These are phyloP conservation scores for Porites lobata DNA, from an alignment of 92 coral and sea anemone genomes.

Conservation along the genomic window DNA sequence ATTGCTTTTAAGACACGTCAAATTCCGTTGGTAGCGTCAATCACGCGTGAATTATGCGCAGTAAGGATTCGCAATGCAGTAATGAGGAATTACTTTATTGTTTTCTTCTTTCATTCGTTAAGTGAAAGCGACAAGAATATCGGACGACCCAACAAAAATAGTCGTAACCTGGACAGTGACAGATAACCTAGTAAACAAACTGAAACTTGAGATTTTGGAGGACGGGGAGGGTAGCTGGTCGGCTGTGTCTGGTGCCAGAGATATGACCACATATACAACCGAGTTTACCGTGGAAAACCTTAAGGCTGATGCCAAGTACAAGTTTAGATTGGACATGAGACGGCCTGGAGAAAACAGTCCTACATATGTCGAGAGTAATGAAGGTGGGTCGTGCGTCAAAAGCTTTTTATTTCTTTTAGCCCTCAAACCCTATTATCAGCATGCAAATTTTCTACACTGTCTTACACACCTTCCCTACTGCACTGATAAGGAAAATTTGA, in stretches of 20 bases:
- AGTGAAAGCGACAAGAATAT: slow-evolving; percentile 29
- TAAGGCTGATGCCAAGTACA: slow-evolving; percentile 45
- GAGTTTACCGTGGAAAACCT: slow-evolving; percentile 58
- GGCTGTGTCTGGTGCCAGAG: slow-evolving; percentile 43
- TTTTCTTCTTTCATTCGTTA: background rate
- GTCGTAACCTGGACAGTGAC: slow-evolving; percentile 56
- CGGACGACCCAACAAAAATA: slow-evolving; percentile 50
- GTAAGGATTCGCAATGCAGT: too few species aligned
- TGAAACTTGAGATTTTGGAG: slow-evolving; percentile 50
- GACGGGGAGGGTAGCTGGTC: slow-evolving; percentile 22
- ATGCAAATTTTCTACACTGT: background rate
- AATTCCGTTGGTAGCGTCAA: too few species aligned
- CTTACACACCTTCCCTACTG: background rate
- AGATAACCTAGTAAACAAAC: slow-evolving; percentile 42
- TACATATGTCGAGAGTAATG: slow-evolving; percentile 8
- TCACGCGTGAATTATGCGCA: too few species aligned
- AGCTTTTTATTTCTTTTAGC: too few species aligned
- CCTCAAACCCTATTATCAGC: too few species aligned
- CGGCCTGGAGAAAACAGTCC: slow-evolving; percentile 25
- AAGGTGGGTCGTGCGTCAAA: background rate
- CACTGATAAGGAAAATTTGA: too few species aligned
- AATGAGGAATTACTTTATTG: too few species aligned
- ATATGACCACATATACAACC: slow-evolving; percentile 2
- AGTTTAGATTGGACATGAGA: slow-evolving; percentile 59
- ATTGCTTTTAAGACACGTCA: too few species aligned